Percentiles rank a stretch among this genome's conserved stretches.
These are phyloP conservation scores for Thysanoteuthis rhombus DNA, from an alignment of 2,888 invertebrate genomes.

Conservation along the genomic window DNA sequence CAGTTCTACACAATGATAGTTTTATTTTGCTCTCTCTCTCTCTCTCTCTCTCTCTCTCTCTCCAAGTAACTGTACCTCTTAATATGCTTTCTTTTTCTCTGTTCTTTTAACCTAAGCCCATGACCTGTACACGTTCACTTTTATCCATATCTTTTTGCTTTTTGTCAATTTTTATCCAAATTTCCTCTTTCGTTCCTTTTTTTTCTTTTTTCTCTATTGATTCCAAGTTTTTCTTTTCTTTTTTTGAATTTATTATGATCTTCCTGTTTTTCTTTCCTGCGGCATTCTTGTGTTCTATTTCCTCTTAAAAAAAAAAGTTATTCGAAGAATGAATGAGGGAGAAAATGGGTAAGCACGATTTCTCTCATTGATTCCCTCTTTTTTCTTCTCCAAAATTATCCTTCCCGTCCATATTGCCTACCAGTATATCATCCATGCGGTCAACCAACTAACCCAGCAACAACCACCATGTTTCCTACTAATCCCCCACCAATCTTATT, in stretches of 20 bases:
- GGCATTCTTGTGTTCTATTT: neutral
- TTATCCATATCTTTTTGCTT: neutral
- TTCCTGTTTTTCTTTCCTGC: neutral
- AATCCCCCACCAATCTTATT: neutral
- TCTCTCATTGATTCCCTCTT: neutral
- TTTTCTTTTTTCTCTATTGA: neutral
- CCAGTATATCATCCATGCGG: neutral
- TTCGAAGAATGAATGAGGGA: too few species aligned
- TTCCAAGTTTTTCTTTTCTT: neutral
- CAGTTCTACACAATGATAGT: neutral
- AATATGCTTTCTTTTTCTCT: neutral
- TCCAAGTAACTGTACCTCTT: neutral
- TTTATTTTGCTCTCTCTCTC: neutral
- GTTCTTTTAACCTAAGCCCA: too few species aligned
- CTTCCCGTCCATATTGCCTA: neutral
- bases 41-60: neutral
- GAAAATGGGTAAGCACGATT: too few species aligned
- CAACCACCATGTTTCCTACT: neutral
- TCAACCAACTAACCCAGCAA: neutral
- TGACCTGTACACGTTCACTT: too few species aligned
- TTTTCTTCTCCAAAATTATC: neutral
- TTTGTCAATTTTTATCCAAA: neutral
- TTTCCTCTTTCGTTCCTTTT: neutral
- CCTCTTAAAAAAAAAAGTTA: neutral
- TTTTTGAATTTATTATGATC: neutral